A percentile compares a stretch with the other conserved stretches of the same genome.
Conservation (phyloP, 2,797 vertebrate species). For the Alectoris magna region DNA sequence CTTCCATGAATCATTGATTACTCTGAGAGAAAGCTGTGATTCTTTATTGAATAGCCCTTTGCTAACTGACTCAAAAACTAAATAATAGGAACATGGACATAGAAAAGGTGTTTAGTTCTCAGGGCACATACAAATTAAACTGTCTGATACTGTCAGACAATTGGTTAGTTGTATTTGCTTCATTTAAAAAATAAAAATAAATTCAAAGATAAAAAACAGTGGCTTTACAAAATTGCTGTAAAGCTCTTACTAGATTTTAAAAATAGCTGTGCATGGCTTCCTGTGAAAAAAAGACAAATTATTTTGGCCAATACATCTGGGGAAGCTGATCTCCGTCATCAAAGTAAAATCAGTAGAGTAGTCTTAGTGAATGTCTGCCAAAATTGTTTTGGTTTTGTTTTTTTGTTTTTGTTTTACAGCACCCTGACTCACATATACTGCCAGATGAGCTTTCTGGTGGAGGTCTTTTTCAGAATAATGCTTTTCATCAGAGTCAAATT, state of each 20-base stretch:
- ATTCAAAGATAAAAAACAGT: neutral
- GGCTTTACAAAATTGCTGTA: neutral
- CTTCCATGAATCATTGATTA: slow-evolving; percentile 50
- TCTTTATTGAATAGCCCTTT: slow-evolving; percentile 19
- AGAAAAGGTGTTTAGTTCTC: neutral
- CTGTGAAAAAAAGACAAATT: neutral
- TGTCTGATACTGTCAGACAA: neutral
- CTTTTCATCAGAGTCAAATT: neutral
- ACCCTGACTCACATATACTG: neutral
- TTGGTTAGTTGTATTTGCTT: neutral
- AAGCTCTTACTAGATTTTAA: neutral
- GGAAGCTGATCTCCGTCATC: neutral
- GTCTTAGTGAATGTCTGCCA: neutral
- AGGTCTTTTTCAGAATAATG: neutral
- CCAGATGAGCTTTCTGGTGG: neutral
- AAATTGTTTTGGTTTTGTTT: neutral
- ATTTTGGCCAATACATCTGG: neutral
- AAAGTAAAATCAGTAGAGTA: neutral
- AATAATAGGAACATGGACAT: neutral
- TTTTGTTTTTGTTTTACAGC: neutral
- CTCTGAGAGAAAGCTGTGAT: slow-evolving; percentile 12
- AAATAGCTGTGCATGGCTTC: neutral
- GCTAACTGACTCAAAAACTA: neutral
- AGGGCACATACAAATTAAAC: neutral
- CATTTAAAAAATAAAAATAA: neutral